phyloP scores from a whole-genome alignment of 2,888 invertebrate species.

The Andrena camellia region DNA sequence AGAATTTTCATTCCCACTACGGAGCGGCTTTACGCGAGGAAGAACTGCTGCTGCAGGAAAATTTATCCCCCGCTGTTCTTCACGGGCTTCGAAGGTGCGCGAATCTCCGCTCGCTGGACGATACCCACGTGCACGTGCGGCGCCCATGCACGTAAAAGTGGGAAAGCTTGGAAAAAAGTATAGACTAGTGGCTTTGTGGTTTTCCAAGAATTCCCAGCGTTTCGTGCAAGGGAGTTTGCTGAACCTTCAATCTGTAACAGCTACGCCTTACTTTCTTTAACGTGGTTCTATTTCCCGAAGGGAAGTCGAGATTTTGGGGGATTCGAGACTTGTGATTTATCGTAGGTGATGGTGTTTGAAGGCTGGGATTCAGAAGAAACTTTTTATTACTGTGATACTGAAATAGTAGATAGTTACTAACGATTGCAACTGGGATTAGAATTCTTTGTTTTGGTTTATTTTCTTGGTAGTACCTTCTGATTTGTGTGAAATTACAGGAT shows the following conservation, averaged over 20 bases:
- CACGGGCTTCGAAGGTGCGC: background rate
- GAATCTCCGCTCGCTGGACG: slow-evolving; percentile 5
- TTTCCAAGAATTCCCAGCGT: background rate
- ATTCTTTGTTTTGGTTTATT: too few species aligned
- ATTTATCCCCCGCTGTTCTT: slow-evolving; percentile 5
- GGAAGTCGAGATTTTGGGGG: background rate
- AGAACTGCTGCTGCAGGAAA: background rate
- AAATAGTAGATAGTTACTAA: background rate
- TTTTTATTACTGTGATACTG: background rate
- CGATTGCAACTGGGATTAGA: too few species aligned
- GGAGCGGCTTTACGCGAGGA: background rate
- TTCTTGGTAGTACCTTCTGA: too few species aligned
- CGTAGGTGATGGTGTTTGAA: background rate
- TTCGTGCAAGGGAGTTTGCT: background rate
- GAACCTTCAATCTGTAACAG: background rate
- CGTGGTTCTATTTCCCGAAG: background rate
- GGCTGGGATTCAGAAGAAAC: background rate
- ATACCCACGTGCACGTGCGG: slow-evolving; percentile 23
- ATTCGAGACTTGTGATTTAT: background rate
- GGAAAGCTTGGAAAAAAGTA: too few species aligned
- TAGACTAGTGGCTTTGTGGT: too few species aligned
- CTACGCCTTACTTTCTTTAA: background rate
- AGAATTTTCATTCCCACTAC: slow-evolving; percentile 21
- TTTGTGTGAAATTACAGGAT: too few species aligned
- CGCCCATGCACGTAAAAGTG: background rate